Evolutionary conservation across 2,888 invertebrate genomes (phyloP).

Genomic region (Julus scandinavius): DNA sequence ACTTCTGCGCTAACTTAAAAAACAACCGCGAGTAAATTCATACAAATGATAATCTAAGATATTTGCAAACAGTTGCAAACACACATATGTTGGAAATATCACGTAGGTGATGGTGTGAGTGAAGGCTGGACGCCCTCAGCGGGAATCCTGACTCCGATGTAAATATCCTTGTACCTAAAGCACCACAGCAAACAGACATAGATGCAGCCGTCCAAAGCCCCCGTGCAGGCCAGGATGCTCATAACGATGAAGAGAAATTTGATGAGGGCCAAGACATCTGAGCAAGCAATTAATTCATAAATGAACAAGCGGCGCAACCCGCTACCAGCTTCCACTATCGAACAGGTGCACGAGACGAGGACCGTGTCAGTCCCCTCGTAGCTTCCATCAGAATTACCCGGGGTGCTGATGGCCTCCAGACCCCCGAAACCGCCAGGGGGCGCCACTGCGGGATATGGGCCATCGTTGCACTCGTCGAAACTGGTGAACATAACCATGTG

Average conservation of each 20-base stretch:
- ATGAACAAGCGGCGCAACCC: conserved; percentile 62
- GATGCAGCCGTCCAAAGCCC: conserved; percentile 63
- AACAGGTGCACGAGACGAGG: conserved; percentile 48
- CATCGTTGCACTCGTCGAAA: conserved; percentile 44
- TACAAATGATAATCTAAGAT: background rate
- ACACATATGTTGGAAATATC: background rate
- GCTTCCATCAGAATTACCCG: too few relatives aligned
- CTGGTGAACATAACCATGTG: conserved; percentile 45
- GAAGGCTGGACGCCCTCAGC: background rate
- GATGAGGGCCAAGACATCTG: conserved; percentile 66
- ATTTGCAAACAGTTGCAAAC: background rate
- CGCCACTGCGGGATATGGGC: conserved; percentile 10
- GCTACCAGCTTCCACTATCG: conserved; percentile 49
- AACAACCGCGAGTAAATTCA: background rate
- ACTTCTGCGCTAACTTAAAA: too few relatives aligned
- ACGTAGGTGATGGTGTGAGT: background rate
- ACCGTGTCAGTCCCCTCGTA: background rate
- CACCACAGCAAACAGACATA: conserved; percentile 69
- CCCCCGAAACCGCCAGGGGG: background rate
- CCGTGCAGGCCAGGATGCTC: conserved; percentile 65
- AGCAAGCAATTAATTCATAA: conserved; percentile 68
- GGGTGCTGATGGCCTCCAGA: background rate
- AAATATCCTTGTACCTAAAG: conserved; percentile 65
- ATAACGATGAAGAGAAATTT: conserved; percentile 66
- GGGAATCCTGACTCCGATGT: conserved; percentile 52